Base-by-base conservation (phyloP, 2,888 invertebrate species). In the Acleris cristana region DNA sequence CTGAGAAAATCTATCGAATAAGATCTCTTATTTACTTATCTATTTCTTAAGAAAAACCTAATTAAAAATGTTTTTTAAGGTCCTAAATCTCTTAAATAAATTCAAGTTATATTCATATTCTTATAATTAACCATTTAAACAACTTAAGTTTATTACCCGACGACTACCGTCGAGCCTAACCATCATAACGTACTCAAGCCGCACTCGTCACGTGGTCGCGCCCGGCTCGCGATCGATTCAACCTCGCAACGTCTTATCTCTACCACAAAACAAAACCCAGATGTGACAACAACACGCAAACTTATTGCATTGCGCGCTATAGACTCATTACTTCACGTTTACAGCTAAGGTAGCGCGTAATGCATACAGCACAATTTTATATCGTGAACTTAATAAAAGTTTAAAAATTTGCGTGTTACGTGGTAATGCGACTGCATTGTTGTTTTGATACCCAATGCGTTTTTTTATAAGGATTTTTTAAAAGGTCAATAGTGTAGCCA, bases 181-280 rank as follows among this genome's bases (percentile, higher is more conserved):
- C 45, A 34, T 23, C 52, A 30, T 62, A 30, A 66, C 66, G 56
- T 18, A 48, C 56, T n/a, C 19, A 16, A 51, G n/a, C 44, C 45
- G 52, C 26, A 2, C 66, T 56, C 66, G 66, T 56, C 66, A 61
- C 66, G 66, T 62, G 61, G 51, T 55, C 65, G 61, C 55, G 56
- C 56, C 66, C 60, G 65, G 55, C n/a, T 61, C 56, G 65, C 66
- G 56, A 66, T 66, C 66, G 66, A 66, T 66, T n/a, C 66, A 56
- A 66, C 51, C 61, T 61, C 66, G 45, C 60, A 62, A 66, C 66
- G 56, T 19, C 19, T 16, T 21, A 14, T 40, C 19, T 40, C 19
- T 44, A 64, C 56, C 56, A 64, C 26, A 8, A 26, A 18, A n/a
- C 26, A 4, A 44, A 34, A 23, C 8, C 8, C 4, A 7, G 23